Base-by-base conservation (phyloP, 2,113 vertebrate species). In the Sebastes schlegelii region DNA sequence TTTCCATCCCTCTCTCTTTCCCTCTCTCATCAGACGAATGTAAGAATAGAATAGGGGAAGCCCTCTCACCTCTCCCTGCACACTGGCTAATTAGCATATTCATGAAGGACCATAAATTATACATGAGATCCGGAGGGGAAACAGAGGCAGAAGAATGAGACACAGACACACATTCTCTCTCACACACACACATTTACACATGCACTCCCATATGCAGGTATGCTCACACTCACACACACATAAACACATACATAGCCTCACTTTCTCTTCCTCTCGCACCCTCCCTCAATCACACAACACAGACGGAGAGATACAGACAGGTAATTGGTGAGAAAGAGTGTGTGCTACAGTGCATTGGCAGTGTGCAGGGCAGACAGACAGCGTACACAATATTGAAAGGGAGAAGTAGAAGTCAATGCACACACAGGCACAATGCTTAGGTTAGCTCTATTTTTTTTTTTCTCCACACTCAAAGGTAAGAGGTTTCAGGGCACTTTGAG, bases 61-160 rank as follows among this genome's bases (percentile, higher is more conserved):
- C 95, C 95, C 95, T 95, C 95, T 96, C 95, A 95, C 95, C 95
- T 95, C 94, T 94, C 94, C 89, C 93, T 95, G 94, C 93, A 94
- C 91, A 91, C 89, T 74, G 91, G 62, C 91, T 90, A 87, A 95
- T 96, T 95, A 95, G 92, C 95, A 96, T 96, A 96, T 96, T 96
- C 94, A 96, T 96, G 95, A 95, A 76, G 74, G 71, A 0, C 73
- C 86, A 96, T 96, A 92, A 94, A 95, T 96, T 94, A 96, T 95
- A 95, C 95, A 96, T 95, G 94, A 95, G 94, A 92, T 95, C 94
- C 87, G 90, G 94, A 94, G 95, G 95, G 95, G 94, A 92, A 93
- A 93, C 87, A 90, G 91, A 91, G 88, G 89, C 91, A 92, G 91
- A 85, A 93, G 92, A 93, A 92, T 93, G 93, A 94, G 92, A 92